phyloP scores from a whole-genome alignment of 2,797 vertebrate genomes.

The Cygnus olor region DNA sequence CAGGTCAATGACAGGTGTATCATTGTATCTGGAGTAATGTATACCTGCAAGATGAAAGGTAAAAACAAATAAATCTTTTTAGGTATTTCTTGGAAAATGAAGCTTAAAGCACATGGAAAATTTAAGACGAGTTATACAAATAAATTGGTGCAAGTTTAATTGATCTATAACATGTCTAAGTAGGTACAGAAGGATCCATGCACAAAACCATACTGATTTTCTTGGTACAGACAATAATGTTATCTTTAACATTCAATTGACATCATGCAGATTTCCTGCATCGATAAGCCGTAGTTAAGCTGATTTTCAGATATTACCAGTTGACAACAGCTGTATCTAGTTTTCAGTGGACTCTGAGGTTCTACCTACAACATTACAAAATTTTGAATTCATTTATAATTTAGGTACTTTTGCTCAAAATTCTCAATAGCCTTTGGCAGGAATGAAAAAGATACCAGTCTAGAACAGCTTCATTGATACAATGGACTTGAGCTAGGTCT shows the following conservation, averaged over 20 bases:
- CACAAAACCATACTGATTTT: not conserved
- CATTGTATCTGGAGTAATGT: not conserved
- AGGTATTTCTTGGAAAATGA: not conserved
- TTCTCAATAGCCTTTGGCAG: not conserved
- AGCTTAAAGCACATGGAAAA: not conserved
- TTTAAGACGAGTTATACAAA: not conserved
- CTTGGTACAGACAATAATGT: not conserved
- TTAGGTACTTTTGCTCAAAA: not conserved
- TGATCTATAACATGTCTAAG: not conserved
- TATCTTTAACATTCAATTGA: slow-evolving; percentile 2
- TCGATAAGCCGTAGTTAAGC: not conserved
- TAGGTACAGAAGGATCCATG: not conserved
- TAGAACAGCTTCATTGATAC: not conserved
- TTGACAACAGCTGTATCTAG: not conserved
- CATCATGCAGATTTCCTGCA: not conserved
- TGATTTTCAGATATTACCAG: not conserved
- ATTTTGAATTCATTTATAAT: not conserved
- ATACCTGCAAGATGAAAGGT: not conserved
- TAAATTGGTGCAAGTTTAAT: not conserved
- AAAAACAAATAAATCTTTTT: not conserved
- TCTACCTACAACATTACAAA: not conserved
- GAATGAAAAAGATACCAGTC: not conserved
- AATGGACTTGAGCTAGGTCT: not conserved
- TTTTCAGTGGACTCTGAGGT: not conserved
- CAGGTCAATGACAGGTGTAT: not conserved